phyloP scores from a whole-genome alignment of 2,888 invertebrate genomes.

The Sympetrum striolatum region DNA sequence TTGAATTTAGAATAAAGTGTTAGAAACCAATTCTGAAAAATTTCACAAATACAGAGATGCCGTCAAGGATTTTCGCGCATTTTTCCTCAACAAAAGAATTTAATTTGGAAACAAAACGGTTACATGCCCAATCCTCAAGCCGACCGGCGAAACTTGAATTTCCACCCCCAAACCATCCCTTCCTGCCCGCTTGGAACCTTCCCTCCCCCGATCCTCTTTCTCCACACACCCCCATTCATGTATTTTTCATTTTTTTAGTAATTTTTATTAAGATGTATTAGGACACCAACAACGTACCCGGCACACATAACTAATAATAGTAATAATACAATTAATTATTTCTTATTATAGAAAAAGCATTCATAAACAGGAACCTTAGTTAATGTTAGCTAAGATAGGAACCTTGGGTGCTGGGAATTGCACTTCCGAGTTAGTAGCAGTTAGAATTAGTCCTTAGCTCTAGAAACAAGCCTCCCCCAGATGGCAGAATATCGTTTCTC shows the following conservation, averaged over 20 bases:
- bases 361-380: constrained; percentile 58
- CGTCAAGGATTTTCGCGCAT: no score
- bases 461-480: neutral
- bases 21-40: neutral
- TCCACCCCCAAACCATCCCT: neutral
- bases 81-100: neutral
- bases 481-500: neutral
- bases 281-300: constrained; percentile 50
- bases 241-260: constrained; percentile 33
- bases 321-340: constrained; percentile 51
- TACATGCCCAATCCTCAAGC: neutral
- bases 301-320: constrained; percentile 49
- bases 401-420: constrained; percentile 58
- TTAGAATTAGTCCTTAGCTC: neutral
- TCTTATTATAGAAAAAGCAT: constrained; percentile 53
- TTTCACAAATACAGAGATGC: neutral
- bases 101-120: neutral
- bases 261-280: constrained; percentile 49
- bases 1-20: no score
- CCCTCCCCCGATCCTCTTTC: constrained; percentile 46
- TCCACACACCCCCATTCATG: constrained; percentile 48
- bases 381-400: constrained; percentile 59
- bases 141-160: no score
- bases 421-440: constrained; percentile 6
- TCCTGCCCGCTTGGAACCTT: constrained; percentile 30